These are phyloP conservation scores for Chaetodon auriga DNA, from an alignment of 2,113 vertebrate genomes.

Conservation along the genomic window DNA sequence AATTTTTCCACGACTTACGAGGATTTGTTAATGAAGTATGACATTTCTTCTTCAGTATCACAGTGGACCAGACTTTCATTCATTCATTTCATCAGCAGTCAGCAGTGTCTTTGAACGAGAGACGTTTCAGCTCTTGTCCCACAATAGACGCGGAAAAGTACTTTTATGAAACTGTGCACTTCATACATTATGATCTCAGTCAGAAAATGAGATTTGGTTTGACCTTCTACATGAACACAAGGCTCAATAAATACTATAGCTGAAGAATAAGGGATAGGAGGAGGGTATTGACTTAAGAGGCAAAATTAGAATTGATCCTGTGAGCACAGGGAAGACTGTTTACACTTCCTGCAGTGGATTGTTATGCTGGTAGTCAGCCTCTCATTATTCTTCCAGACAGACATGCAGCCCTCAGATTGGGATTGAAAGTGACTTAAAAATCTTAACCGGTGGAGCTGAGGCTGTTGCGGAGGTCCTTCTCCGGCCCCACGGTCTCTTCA, in stretches of 20 bases:
- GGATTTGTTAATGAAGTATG: no score
- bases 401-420: background rate
- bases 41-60: background rate
- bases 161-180: background rate
- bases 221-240: background rate
- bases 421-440: conserved; percentile 53
- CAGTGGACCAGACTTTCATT: background rate
- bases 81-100: background rate
- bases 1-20: no score
- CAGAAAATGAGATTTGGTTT: conserved; percentile 38
- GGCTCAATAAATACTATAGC: conserved; percentile 26
- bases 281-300: conserved; percentile 53
- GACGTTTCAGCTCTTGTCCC: background rate
- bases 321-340: conserved; percentile 47
- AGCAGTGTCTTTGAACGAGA: background rate
- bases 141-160: background rate
- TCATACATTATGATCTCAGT: conserved; percentile 6
- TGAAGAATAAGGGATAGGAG: conserved; percentile 39
- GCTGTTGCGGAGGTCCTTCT: conserved; percentile 22
- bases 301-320: conserved; percentile 70
- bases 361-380: conserved; percentile 27
- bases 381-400: conserved; percentile 60
- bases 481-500: conserved; percentile 20
- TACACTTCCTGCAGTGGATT: conserved; percentile 61
- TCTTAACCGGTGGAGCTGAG: conserved; percentile 52